These are phyloP conservation scores for Chaetops frenatus DNA, from an alignment of 2,113 vertebrate species.

Conservation along the genomic window DNA sequence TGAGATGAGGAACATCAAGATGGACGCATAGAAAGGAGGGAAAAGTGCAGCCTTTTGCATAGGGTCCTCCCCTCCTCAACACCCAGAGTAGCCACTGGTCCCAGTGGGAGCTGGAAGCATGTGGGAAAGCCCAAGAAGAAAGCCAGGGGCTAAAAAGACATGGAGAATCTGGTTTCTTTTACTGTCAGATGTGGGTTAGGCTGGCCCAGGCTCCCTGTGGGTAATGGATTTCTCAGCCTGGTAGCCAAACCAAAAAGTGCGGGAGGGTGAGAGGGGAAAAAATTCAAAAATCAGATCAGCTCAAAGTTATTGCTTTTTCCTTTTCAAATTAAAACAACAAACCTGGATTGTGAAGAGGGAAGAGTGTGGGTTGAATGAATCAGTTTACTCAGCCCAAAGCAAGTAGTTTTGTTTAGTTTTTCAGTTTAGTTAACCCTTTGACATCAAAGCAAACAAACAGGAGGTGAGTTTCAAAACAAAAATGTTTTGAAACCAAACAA, in stretches of 20 bases:
- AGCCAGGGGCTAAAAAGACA: not conserved
- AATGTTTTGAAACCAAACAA: conserved; percentile 11
- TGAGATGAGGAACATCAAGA: not conserved
- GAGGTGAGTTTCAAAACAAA: not conserved
- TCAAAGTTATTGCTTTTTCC: not conserved
- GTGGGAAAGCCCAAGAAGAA: conserved; percentile 43
- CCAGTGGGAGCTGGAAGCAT: not conserved
- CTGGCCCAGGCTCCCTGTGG: not conserved
- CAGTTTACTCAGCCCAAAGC: not conserved
- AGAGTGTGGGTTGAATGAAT: not conserved
- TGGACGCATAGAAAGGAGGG: not conserved
- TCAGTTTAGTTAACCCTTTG: conserved; percentile 44
- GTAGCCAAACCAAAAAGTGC: conserved; percentile 23
- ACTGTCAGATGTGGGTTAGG: conserved; percentile 46
- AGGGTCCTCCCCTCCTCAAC: not conserved
- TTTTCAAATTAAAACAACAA: not conserved
- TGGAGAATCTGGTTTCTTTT: conserved; percentile 51
- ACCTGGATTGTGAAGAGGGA: not conserved
- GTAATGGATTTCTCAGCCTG: conserved; percentile 51
- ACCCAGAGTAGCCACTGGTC: not conserved
- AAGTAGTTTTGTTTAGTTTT: conserved; percentile 2
- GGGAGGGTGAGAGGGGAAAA: not conserved
- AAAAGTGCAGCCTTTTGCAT: not conserved
- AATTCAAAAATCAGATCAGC: not conserved
- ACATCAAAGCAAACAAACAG: not conserved